Conservation (phyloP, 2,888 invertebrate species). For the Gasteruption jaculator region DNA sequence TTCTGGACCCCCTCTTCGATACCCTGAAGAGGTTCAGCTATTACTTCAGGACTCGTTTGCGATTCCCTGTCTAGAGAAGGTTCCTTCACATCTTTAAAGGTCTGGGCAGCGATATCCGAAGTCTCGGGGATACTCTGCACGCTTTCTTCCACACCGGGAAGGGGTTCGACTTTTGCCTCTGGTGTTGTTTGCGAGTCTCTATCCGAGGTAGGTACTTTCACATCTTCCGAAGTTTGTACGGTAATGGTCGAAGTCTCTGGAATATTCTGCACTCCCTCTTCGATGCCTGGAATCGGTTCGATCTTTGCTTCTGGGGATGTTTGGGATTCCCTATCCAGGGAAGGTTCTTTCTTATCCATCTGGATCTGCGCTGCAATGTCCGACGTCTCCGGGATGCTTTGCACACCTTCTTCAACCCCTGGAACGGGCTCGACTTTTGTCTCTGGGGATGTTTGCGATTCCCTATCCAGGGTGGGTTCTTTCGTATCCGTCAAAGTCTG, state of each 20-base stretch:
- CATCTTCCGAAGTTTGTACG: slow-evolving; percentile 27
- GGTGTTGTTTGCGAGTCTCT: slow-evolving; percentile 30
- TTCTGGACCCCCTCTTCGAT: too few species aligned
- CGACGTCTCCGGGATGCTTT: slow-evolving; percentile 37
- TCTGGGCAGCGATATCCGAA: slow-evolving; percentile 33
- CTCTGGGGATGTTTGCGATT: slow-evolving; percentile 32
- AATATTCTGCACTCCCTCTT: slow-evolving; percentile 43
- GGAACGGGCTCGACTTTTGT: slow-evolving; percentile 31
- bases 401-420: slow-evolving; percentile 42
- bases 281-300: slow-evolving; percentile 35
- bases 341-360: slow-evolving; percentile 43
- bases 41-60: too few species aligned
- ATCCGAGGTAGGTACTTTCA: slow-evolving; percentile 35
- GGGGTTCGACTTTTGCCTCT: slow-evolving; percentile 39
- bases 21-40: too few species aligned
- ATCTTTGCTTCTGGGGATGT: slow-evolving; percentile 31
- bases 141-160: slow-evolving; percentile 40
- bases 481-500: too few species aligned
- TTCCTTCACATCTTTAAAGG: too few species aligned
- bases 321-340: slow-evolving; percentile 39
- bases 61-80: too few species aligned
- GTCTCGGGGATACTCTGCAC: slow-evolving; percentile 41
- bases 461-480: slow-evolving; percentile 41
- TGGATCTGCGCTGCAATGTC: slow-evolving; percentile 35
- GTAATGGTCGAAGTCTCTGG: slow-evolving; percentile 34